Conservation (phyloP, 53 echinoderm and acorn worm genomes). For the Hippasteria phrygiana region DNA sequence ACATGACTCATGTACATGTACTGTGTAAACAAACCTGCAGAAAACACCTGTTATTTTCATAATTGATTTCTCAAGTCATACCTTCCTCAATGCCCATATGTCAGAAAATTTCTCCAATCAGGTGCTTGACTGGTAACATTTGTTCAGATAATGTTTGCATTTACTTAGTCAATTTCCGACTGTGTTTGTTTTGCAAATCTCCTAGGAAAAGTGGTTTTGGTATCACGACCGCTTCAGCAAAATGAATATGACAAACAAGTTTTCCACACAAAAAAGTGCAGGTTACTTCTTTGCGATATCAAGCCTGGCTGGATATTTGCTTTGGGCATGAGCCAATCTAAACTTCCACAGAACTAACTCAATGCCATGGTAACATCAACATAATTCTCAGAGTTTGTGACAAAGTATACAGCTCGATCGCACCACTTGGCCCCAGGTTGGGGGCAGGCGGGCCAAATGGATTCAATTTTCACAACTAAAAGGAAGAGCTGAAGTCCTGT, state of each 20-base stretch:
- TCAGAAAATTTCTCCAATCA: neutral
- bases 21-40: neutral
- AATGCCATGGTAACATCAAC: conserved; percentile 28
- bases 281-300: neutral
- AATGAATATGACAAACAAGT: neutral
- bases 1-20: conserved; percentile 3
- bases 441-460: neutral
- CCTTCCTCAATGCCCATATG: neutral
- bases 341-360: conserved; percentile 7
- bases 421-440: neutral
- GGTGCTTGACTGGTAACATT: neutral
- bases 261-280: neutral
- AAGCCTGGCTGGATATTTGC: conserved; percentile 25
- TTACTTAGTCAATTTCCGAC: neutral
- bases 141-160: neutral
- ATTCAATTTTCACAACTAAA: conserved; percentile 35
- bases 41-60: conserved; percentile 29
- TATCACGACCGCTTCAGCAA: neutral
- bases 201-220: neutral
- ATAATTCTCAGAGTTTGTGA: conserved; percentile 3
- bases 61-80: conserved; percentile 36
- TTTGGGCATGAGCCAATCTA: conserved; percentile 8
- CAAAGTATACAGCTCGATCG: neutral
- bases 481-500: neutral
- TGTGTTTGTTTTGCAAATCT: conserved; percentile 12